Evolutionary conservation across 2,888 invertebrate genomes (phyloP).

Genomic region (Melipona beecheii): DNA sequence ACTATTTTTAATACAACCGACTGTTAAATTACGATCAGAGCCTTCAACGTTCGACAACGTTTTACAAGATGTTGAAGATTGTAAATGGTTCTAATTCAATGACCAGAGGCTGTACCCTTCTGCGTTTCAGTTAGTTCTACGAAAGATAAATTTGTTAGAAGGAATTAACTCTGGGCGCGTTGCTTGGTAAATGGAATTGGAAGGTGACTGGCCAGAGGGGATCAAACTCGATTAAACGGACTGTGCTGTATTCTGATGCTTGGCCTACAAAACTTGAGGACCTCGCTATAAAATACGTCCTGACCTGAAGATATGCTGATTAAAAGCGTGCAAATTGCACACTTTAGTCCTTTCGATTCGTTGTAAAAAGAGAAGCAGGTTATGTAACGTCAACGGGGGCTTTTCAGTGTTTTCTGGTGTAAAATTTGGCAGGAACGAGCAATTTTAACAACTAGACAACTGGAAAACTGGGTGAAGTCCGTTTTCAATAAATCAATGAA

Average conservation of each 20-base stretch:
- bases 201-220: slow-evolving; percentile 5
- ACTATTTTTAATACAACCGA: too few relatives aligned
- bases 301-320: background rate
- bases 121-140: too few relatives aligned
- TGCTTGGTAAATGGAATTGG: slow-evolving; percentile 18
- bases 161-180: slow-evolving; percentile 2
- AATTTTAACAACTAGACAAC: background rate
- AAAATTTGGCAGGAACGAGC: background rate
- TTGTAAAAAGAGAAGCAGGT: too few relatives aligned
- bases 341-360: background rate
- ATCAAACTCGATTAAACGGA: slow-evolving; percentile 26
- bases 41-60: too few relatives aligned
- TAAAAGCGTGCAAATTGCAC: background rate
- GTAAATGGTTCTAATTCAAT: too few relatives aligned
- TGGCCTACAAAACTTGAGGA: slow-evolving; percentile 1
- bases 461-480: background rate
- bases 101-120: too few relatives aligned
- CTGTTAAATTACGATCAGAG: too few relatives aligned
- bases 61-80: too few relatives aligned
- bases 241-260: slow-evolving; percentile 10
- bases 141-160: slow-evolving; percentile 11
- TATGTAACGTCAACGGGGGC: background rate
- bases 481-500: background rate
- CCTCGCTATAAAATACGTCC: background rate
- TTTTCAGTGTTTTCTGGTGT: background rate